Conservation (phyloP, 2,113 vertebrate genomes). For the Nyctereutes procyonoides region DNA sequence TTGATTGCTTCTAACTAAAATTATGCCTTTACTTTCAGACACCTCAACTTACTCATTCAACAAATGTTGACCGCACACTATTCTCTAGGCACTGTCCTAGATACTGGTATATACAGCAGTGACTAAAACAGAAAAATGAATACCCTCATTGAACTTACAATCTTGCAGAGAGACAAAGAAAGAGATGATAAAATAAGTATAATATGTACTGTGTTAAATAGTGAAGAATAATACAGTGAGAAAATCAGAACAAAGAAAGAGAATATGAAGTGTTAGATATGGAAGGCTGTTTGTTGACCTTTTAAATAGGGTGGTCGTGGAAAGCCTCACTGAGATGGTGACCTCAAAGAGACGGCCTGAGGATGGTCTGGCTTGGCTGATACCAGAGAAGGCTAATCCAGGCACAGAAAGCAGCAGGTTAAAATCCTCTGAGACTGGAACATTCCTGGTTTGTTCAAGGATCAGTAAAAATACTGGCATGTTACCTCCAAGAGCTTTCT, state of each 20-base stretch:
- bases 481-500: background rate
- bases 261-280: background rate
- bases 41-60: background rate
- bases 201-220: background rate
- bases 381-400: background rate
- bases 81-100: background rate
- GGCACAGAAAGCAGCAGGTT: background rate
- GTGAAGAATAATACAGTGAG: slow-evolving; percentile 1
- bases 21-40: background rate
- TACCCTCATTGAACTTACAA: background rate
- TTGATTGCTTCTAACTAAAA: slow-evolving; percentile 37
- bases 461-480: background rate
- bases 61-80: background rate
- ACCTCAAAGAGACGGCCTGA: background rate
- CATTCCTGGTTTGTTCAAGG: background rate
- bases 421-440: background rate
- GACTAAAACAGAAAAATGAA: slow-evolving; percentile 14
- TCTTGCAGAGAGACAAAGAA: background rate
- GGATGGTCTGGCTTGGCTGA: background rate
- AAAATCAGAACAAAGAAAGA: background rate
- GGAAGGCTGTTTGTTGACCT: background rate
- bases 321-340: background rate
- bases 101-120: background rate
- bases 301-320: background rate
- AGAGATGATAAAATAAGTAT: background rate